Evolutionary conservation across 1,140 invertebrate genomes (phyloP).

Genomic region (Monochamus saltuarius): DNA sequence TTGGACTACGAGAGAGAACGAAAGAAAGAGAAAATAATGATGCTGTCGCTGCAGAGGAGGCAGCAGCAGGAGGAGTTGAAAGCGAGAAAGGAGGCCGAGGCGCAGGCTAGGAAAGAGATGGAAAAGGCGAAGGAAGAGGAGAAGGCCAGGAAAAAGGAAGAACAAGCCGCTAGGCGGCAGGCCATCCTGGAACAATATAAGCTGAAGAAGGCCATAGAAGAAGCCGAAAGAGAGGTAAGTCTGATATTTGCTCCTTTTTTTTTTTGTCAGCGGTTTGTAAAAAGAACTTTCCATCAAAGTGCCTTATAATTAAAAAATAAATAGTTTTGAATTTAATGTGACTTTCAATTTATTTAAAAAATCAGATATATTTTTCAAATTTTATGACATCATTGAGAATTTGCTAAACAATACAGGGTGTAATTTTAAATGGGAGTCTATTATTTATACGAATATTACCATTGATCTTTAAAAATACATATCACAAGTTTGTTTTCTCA

Average conservation of each 20-base stretch:
- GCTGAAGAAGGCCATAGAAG: constrained; percentile 90
- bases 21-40: constrained; percentile 85
- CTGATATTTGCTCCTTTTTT: background rate
- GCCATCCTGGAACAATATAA: constrained; percentile 92
- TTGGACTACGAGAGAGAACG: constrained; percentile 85
- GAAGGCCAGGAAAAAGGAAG: constrained; percentile 82
- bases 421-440: too few relatives aligned
- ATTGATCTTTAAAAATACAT: too few relatives aligned
- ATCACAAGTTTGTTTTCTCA: too few relatives aligned
- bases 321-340: too few relatives aligned
- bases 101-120: constrained; percentile 71
- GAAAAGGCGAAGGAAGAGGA: constrained; percentile 86
- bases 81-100: constrained; percentile 81
- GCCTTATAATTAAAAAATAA: too few relatives aligned
- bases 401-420: too few relatives aligned
- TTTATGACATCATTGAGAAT: too few relatives aligned
- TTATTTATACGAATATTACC: too few relatives aligned
- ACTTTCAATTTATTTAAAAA: too few relatives aligned
- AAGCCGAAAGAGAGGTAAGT: constrained; percentile 82
- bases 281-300: too few relatives aligned
- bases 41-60: constrained; percentile 80
- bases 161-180: constrained; percentile 82
- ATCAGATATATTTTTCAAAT: too few relatives aligned
- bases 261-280: too few relatives aligned
- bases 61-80: constrained; percentile 87